These are phyloP conservation scores for Stichodactyla mertensii DNA, from an alignment of 64 coral and sea anemone species.

Conservation along the genomic window DNA sequence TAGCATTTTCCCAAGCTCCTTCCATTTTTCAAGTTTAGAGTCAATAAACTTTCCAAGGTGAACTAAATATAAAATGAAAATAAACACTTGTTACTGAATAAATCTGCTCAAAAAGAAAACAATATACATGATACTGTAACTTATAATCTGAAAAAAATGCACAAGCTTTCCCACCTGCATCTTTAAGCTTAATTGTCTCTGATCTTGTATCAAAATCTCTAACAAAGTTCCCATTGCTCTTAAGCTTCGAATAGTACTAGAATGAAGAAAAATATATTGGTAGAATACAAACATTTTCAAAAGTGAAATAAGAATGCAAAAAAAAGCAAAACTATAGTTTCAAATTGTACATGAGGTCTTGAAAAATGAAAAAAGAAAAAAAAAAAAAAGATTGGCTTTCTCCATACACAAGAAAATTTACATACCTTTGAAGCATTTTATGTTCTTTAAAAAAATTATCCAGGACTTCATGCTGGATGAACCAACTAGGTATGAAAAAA, in stretches of 20 bases:
- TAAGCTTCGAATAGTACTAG: not conserved
- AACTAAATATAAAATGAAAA: constrained; percentile 1
- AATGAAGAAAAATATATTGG: not conserved
- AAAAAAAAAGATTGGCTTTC: too few species aligned
- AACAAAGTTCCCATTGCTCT: not conserved
- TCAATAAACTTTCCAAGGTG: too few species aligned
- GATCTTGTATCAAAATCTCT: not conserved
- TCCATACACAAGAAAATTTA: not conserved
- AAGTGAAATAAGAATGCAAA: not conserved
- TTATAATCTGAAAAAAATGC: not conserved
- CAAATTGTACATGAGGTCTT: too few species aligned
- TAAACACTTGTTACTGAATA: not conserved
- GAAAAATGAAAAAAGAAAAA: too few species aligned
- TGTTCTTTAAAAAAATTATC: not conserved
- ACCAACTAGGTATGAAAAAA: not conserved
- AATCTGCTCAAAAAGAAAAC: too few species aligned
- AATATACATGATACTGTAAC: not conserved
- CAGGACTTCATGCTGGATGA: not conserved
- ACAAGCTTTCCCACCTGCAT: not conserved
- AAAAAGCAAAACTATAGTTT: not conserved
- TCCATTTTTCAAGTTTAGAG: too few species aligned
- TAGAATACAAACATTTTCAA: too few species aligned
- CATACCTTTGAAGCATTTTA: not conserved
- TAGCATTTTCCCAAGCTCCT: too few species aligned
- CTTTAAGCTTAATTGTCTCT: not conserved